Conservation (phyloP, 2,888 invertebrate genomes). For the Proisotoma minuta region DNA sequence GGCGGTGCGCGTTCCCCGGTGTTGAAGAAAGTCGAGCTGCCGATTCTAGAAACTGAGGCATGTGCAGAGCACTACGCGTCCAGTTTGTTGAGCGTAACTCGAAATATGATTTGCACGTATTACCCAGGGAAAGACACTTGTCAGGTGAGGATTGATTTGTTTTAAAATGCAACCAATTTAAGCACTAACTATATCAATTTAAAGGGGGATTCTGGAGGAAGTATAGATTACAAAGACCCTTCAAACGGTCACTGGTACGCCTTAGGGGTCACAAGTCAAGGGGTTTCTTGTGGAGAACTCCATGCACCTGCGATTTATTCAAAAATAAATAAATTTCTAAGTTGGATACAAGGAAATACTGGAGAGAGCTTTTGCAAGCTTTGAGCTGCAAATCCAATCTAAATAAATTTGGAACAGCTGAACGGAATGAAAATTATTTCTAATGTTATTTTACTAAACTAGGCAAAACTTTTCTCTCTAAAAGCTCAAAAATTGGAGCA, state of each 20-base stretch:
- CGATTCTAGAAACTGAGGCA: conserved; percentile 21
- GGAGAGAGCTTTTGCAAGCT: no score
- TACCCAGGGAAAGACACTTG: conserved; percentile 32
- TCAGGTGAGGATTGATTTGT: conserved; percentile 20
- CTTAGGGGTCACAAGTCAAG: conserved; percentile 28
- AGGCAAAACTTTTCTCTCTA: no score
- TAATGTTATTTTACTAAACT: no score
- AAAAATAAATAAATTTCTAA: conserved; percentile 18
- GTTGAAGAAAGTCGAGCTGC: conserved; percentile 32
- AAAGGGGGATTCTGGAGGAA: conserved; percentile 40
- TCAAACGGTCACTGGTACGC: conserved; percentile 20
- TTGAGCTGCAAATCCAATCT: no score
- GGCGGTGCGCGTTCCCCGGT: conserved; percentile 21
- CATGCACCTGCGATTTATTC: conserved; percentile 28
- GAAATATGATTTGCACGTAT: conserved; percentile 41
- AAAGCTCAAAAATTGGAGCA: no score
- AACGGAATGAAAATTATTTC: no score
- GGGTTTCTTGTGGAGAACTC: conserved; percentile 24
- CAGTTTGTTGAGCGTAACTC: conserved; percentile 21
- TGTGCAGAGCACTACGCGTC: conserved; percentile 24
- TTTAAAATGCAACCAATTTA: neutral
- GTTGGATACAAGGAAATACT: conserved; percentile 30
- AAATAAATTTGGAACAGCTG: no score
- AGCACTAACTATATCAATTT: neutral
- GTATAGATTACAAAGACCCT: conserved; percentile 32